Percentiles rank a stretch among this genome's conserved stretches.
Conservation (phyloP, 2,113 vertebrate species). For the Bungarus multicinctus region DNA sequence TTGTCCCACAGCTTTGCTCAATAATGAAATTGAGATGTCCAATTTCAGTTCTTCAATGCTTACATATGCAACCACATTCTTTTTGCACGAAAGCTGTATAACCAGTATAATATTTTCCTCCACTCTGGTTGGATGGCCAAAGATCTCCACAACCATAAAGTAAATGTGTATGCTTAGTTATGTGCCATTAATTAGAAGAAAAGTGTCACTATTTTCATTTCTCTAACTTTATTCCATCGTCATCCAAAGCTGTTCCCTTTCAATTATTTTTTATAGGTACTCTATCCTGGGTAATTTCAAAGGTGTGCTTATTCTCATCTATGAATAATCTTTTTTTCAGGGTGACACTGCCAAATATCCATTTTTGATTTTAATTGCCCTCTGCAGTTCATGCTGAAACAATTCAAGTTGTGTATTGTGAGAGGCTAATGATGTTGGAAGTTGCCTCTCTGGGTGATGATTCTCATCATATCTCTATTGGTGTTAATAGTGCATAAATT, state of each 20-base stretch:
- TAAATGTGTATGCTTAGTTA: background rate
- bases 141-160: background rate
- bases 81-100: background rate
- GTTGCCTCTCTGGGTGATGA: background rate
- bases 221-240: background rate
- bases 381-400: background rate
- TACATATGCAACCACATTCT: background rate
- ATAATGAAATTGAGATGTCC: background rate
- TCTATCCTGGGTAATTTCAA: conserved; percentile 29
- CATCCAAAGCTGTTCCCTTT: background rate
- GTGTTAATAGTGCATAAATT: background rate
- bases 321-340: conserved; percentile 16
- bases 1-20: background rate
- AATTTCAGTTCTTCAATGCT: background rate
- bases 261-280: conserved; percentile 6
- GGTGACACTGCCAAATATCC: background rate
- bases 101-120: background rate
- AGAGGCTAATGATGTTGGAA: background rate
- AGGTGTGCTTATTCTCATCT: conserved; percentile 10
- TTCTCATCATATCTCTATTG: background rate
- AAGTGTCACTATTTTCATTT: background rate
- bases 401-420: background rate
- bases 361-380: background rate
- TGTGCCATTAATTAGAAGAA: background rate
- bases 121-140: background rate